Base-by-base conservation (phyloP, 2,888 invertebrate genomes). In the Cosmopolites sordidus region DNA sequence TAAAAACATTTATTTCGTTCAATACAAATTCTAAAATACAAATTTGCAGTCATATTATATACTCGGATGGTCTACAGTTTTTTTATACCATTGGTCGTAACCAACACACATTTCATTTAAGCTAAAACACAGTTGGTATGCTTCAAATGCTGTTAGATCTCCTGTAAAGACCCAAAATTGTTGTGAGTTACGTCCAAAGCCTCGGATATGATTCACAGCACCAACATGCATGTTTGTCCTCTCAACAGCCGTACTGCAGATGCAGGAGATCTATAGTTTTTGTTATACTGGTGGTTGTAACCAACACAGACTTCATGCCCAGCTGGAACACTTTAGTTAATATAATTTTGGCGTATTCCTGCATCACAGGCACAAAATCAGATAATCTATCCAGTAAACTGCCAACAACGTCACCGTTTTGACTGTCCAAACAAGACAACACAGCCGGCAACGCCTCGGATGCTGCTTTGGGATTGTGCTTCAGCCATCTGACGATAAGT, bases 191-290 rank as follows among this genome's bases (percentile, higher is more conserved):
- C n/a, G n/a, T n/a, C n/a, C n/a, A n/a, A n/a, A n/a, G n/a, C n/a
- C n/a, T n/a, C n/a, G n/a, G n/a, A n/a, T n/a, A n/a, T n/a, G n/a
- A n/a, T n/a, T n/a, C n/a, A n/a, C n/a, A n/a, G n/a, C n/a, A n/a
- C n/a, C n/a, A n/a, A n/a, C n/a, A n/a, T n/a, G n/a, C n/a, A n/a
- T n/a, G n/a, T n/a, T n/a, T n/a, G n/a, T n/a, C n/a, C 5, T 39
- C 29, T 61, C 77, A 90, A 76, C 87, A 89, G 12, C 90, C 90
- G 64, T 87, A 83, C 69, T 93, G 92, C 61, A 88, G 78, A 73
- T 92, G 90, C 56, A 95, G 78, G 43, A 92, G 80, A 58, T 85
- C 79, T 51, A 95, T 83, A 52, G 89, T 87, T 68, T 89, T 89
- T 51, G 84, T 83, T 59, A 95, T 85, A 70, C 86, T 85, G 12